Percentiles rank a stretch among this genome's conserved stretches.
Conservation (phyloP, 37 sponge, comb jelly and placozoan genomes). For the Halisarca cf. caerulea region DNA sequence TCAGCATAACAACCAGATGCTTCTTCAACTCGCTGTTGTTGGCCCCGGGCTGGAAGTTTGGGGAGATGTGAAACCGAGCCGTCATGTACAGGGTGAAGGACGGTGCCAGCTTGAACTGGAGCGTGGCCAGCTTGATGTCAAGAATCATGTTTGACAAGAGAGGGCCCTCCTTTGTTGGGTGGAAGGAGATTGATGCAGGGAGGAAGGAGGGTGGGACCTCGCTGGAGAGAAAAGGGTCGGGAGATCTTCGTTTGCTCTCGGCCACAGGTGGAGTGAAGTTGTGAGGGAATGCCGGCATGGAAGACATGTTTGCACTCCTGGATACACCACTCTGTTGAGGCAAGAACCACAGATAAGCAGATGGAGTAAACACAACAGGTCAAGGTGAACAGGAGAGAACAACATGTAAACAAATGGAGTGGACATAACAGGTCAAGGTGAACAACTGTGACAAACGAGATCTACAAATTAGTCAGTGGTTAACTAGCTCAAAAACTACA, state of each 20-base stretch:
- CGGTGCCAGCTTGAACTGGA: conserved; percentile 77
- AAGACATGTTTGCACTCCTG: neutral
- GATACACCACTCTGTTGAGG: neutral
- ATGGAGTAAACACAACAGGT: too few relatives aligned
- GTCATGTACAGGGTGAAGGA: conserved; percentile 80
- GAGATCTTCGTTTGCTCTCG: neutral
- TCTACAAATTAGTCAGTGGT: too few relatives aligned
- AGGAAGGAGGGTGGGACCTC: conserved; percentile 5
- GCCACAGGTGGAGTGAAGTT: neutral
- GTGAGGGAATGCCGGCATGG: conserved; percentile 14
- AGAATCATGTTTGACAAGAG: conserved; percentile 50
- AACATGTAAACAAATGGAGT: too few relatives aligned
- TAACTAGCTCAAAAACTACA: too few relatives aligned
- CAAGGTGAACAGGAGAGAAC: neutral
- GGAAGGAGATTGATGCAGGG: conserved; percentile 64
- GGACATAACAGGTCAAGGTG: too few relatives aligned
- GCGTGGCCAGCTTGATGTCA: conserved; percentile 27
- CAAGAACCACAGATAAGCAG: neutral
- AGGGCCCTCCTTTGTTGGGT: conserved; percentile 30
- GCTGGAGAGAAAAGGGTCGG: conserved; percentile 5
- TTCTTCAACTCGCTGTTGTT: conserved; percentile 39
- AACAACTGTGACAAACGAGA: too few relatives aligned
- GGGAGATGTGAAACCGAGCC: conserved; percentile 43
- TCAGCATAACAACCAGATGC: conserved; percentile 49
- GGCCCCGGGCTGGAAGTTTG: conserved; percentile 35